phyloP scores from a whole-genome alignment of 2,797 vertebrate species.

The Acanthiza pusilla region DNA sequence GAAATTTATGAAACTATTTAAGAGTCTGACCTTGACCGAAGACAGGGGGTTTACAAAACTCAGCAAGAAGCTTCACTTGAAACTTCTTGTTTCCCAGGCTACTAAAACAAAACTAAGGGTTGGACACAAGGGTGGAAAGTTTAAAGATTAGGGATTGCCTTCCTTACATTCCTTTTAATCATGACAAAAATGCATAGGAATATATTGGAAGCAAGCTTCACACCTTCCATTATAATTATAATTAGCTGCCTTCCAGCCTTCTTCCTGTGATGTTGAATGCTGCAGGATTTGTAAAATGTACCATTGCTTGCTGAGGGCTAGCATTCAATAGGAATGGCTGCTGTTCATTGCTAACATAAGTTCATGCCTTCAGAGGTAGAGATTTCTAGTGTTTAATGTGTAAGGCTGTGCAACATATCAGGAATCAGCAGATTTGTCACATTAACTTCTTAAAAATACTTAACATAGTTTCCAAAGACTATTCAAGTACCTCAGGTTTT shows the following conservation, averaged over 20 bases:
- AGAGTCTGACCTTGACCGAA: neutral
- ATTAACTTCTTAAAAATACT: slow-evolving; percentile 42
- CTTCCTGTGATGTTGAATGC: neutral
- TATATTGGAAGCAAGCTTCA: neutral
- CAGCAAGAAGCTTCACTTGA: neutral
- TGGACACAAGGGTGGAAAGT: neutral
- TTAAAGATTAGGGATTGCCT: neutral
- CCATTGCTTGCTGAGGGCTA: neutral
- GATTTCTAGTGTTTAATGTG: neutral
- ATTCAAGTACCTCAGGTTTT: slow-evolving; percentile 2
- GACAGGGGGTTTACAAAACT: neutral
- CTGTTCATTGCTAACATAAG: neutral
- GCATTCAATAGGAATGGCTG: neutral
- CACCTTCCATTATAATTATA: neutral
- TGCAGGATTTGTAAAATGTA: neutral
- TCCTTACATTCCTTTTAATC: neutral
- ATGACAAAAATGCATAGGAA: neutral
- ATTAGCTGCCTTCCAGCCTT: neutral
- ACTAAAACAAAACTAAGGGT: neutral
- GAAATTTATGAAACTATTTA: neutral
- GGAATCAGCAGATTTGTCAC: slow-evolving; percentile 33
- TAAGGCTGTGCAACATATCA: neutral
- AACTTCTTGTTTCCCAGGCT: neutral
- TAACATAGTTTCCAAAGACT: slow-evolving; percentile 39
- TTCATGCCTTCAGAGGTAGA: neutral